These are phyloP conservation scores for Gymnorhina tibicen DNA, from an alignment of 2,113 vertebrate species.

Conservation along the genomic window DNA sequence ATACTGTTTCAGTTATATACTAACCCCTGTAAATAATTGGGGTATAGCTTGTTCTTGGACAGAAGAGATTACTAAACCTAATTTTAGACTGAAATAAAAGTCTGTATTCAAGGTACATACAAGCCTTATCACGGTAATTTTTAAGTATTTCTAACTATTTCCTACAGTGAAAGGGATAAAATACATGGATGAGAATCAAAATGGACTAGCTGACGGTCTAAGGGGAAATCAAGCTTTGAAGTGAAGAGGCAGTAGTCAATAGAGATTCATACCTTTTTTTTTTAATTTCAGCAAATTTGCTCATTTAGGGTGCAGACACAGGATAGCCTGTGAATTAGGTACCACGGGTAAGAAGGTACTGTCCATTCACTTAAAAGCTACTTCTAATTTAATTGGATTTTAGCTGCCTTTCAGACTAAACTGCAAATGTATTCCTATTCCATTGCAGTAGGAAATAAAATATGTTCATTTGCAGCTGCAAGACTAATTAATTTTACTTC, in stretches of 20 bases:
- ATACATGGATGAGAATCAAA: neutral
- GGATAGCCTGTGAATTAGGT: neutral
- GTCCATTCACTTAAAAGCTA: neutral
- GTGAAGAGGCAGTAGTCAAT: neutral
- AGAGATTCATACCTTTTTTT: neutral
- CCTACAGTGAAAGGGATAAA: neutral
- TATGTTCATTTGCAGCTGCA: conserved; percentile 11
- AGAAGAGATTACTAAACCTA: neutral
- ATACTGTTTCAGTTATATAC: neutral
- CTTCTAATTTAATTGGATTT: conserved; percentile 18
- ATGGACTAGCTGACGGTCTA: neutral
- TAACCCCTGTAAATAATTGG: neutral
- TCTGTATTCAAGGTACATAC: neutral
- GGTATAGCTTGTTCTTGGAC: neutral
- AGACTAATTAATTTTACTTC: conserved; percentile 37
- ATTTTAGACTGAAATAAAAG: neutral
- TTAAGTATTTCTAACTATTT: neutral
- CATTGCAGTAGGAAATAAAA: conserved; percentile 8
- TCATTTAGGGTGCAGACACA: neutral
- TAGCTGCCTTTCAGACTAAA: neutral
- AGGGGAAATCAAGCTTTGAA: conserved; percentile 16
- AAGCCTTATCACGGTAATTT: neutral
- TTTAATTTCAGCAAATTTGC: neutral
- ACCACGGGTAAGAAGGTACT: neutral
- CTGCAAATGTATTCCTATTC: neutral